Percentiles rank a stretch among this genome's conserved stretches.
Conservation (phyloP, 92 coral and sea anemone species). For the Bergia puertoricense region DNA sequence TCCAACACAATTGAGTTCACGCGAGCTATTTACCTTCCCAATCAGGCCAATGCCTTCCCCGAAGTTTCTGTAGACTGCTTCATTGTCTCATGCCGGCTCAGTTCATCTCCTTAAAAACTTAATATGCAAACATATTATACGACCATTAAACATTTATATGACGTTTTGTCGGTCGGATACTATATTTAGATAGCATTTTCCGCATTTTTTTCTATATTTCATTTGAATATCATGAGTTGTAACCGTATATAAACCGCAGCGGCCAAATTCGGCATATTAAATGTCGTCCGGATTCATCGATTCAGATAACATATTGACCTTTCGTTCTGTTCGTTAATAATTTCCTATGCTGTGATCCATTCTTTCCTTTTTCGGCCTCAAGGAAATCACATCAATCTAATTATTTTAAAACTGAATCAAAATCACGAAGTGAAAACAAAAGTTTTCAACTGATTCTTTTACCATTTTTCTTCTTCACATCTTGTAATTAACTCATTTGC, state of each 20-base stretch:
- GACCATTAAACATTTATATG: constrained; percentile 30
- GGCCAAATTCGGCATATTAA: background rate
- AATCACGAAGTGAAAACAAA: too few species aligned
- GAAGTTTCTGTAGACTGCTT: background rate
- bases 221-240: background rate
- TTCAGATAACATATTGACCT: background rate
- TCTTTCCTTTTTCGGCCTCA: too few species aligned
- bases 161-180: background rate
- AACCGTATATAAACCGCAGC: background rate
- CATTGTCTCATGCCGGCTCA: background rate
- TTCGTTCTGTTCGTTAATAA: too few species aligned
- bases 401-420: too few species aligned
- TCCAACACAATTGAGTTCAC: background rate
- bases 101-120: background rate
- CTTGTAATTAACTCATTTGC: too few species aligned
- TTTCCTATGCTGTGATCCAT: too few species aligned
- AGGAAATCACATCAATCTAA: too few species aligned
- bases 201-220: background rate
- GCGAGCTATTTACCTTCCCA: background rate
- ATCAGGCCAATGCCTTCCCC: background rate
- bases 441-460: too few species aligned
- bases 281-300: background rate
- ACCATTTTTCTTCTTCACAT: too few species aligned
- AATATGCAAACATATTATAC: constrained; percentile 2
- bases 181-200: background rate